Conservation (phyloP, 2,888 invertebrate genomes). For the Limnephilus lunatus region DNA sequence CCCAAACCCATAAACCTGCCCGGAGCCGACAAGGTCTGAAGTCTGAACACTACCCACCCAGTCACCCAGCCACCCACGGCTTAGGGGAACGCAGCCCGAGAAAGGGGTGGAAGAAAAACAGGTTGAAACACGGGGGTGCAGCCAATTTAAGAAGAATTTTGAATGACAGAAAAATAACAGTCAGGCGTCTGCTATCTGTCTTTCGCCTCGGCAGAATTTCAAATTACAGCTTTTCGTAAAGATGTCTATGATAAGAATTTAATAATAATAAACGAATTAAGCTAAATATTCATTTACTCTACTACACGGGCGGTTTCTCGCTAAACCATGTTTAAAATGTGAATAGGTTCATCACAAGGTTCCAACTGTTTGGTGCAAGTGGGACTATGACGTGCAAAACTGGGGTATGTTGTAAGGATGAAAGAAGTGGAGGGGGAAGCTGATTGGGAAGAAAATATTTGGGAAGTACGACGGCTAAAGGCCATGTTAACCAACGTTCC, state of each 20-base stretch:
- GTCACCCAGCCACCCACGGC: neutral
- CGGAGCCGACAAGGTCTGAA: constrained; percentile 10
- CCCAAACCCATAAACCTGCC: constrained; percentile 21
- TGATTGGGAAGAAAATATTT: too few relatives aligned
- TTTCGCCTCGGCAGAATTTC: neutral
- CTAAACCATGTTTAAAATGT: too few relatives aligned
- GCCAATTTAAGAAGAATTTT: neutral
- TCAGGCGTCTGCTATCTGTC: neutral
- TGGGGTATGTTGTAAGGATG: too few relatives aligned
- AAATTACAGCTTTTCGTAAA: neutral
- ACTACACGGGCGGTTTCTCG: too few relatives aligned
- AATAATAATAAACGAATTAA: neutral
- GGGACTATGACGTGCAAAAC: too few relatives aligned
- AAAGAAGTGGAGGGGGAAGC: too few relatives aligned
- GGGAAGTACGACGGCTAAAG: too few relatives aligned
- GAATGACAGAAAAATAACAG: neutral
- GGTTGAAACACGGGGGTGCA: neutral
- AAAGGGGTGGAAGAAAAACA: neutral
- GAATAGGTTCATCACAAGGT: too few relatives aligned
- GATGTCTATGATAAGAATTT: neutral
- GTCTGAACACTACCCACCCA: neutral
- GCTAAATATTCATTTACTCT: neutral
- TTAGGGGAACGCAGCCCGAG: neutral
- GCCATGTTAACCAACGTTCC: too few relatives aligned
- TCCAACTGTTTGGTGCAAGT: too few relatives aligned